Evolutionary conservation across 1,140 invertebrate species (phyloP), one percentile per base, ranked within the genome.

Genomic region (Myzus persicae): DNA sequence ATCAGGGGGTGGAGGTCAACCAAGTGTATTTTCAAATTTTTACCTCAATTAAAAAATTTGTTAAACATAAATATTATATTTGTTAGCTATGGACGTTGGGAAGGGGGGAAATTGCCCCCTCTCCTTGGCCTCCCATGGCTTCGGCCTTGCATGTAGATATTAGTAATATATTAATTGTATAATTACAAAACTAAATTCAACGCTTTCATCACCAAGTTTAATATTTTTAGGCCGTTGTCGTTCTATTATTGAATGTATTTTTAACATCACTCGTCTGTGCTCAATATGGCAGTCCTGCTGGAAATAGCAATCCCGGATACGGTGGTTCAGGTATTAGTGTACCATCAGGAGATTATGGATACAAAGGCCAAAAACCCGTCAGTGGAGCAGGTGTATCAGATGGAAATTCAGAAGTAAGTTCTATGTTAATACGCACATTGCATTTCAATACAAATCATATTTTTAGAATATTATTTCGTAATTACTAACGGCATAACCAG

Each of bases 291-390:
- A 90, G 91, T 20, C 38, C 81, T 7, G 36, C n/a, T 40, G 40
- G 40, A 24, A 67, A 67, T 14, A 26, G 91, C 38, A 93, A 85
- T 1, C 81, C 44, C 20, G 91, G 91, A 93, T 93, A 93, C 46
- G 91, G 91, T 31, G 91, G 91, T 48, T 54, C 46, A 18, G 91
- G 91, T 18, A 46, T 36, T 4, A 38, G 67, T 42, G 89, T 90
- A 9, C 81, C 91, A 5, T 93, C 91, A 6, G 81, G 36, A 36
- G 91, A 93, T 54, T 93, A 93, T 54, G 91, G 91, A 93, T n/a
- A 84, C 38, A 85, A 85, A 54, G 44, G 22, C 20, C 81, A 67
- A 38, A 40, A 40, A 24, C 36, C 42, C 22, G 9, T 42, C 11
- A 46, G n/a, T 22, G 91, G 22, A 31, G 24, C 36, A 9, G 14